A percentile compares a stretch with the other conserved stretches of the same genome.
phyloP scores from a whole-genome alignment of 2,113 vertebrate genomes.

The Pelecanoides urinatrix region DNA sequence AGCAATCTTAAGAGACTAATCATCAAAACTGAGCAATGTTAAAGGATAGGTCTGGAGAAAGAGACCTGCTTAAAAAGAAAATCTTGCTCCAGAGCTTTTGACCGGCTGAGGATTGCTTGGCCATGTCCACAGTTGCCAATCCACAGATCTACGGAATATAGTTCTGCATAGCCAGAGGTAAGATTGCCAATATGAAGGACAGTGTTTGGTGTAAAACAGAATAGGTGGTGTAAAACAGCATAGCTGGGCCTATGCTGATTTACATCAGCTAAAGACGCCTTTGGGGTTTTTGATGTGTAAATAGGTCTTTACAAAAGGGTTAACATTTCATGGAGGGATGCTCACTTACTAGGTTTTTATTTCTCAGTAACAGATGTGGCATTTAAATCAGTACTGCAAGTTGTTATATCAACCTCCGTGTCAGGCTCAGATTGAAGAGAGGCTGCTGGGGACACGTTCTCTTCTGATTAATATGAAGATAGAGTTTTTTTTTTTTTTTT shows the following conservation, averaged over 20 bases:
- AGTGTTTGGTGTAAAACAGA: neutral
- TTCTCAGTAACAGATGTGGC: neutral
- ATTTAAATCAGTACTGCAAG: neutral
- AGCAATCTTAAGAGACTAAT: neutral
- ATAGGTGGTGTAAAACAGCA: neutral
- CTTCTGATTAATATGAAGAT: neutral
- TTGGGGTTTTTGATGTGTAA: neutral
- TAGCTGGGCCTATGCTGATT: neutral
- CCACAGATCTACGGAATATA: accelerated
- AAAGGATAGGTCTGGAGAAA: neutral
- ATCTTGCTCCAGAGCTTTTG: neutral
- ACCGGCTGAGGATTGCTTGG: neutral
- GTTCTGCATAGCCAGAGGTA: neutral
- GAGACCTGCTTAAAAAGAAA: neutral
- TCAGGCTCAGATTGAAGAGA: neutral
- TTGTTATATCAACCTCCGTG: neutral
- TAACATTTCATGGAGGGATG: neutral
- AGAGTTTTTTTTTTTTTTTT: neutral
- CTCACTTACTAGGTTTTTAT: neutral
- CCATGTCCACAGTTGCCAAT: accelerated
- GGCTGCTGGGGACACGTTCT: neutral
- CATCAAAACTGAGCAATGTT: neutral
- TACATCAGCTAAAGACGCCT: neutral
- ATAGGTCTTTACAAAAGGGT: neutral
- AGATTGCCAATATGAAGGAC: neutral